phyloP scores from a whole-genome alignment of 64 coral and sea anemone species.

The Anthopleura sola region DNA sequence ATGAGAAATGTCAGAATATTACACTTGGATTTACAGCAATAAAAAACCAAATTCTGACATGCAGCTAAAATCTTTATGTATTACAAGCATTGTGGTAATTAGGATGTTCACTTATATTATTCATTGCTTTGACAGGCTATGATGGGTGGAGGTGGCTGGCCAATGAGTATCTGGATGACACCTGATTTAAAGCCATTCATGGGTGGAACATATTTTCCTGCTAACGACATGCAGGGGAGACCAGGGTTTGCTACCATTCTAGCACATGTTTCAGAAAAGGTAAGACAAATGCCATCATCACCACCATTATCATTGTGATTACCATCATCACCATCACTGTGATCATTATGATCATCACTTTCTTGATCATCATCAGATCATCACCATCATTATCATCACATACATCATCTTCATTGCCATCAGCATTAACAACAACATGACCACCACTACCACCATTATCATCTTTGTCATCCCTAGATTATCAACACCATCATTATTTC shows the following conservation, averaged over 20 bases:
- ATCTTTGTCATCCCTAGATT: too few relatives aligned
- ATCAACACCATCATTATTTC: not conserved
- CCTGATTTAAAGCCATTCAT: conserved; percentile 94
- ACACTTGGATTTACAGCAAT: too few relatives aligned
- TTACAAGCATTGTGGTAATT: too few relatives aligned
- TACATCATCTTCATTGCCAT: not conserved
- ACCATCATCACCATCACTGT: not conserved
- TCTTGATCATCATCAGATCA: not conserved
- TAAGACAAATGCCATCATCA: conserved; percentile 16
- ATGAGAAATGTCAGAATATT: too few relatives aligned
- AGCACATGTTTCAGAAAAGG: conserved; percentile 77
- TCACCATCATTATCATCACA: not conserved
- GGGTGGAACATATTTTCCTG: conserved; percentile 93
- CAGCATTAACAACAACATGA: not conserved
- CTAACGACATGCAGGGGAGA: conserved; percentile 74
- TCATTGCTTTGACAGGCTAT: conserved; percentile 58
- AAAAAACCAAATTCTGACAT: too few relatives aligned
- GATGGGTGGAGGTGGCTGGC: conserved; percentile 93
- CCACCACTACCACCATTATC: too few relatives aligned
- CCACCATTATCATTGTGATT: not conserved
- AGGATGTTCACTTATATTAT: not conserved
- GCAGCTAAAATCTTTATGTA: too few relatives aligned
- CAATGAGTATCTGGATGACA: conserved; percentile 98
- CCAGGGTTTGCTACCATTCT: conserved; percentile 93
- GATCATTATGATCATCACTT: not conserved